A percentile compares a stretch with the other conserved stretches of the same genome.
Conservation (phyloP, 1,140 invertebrate species). For the Ctenoplectra terminalis region DNA sequence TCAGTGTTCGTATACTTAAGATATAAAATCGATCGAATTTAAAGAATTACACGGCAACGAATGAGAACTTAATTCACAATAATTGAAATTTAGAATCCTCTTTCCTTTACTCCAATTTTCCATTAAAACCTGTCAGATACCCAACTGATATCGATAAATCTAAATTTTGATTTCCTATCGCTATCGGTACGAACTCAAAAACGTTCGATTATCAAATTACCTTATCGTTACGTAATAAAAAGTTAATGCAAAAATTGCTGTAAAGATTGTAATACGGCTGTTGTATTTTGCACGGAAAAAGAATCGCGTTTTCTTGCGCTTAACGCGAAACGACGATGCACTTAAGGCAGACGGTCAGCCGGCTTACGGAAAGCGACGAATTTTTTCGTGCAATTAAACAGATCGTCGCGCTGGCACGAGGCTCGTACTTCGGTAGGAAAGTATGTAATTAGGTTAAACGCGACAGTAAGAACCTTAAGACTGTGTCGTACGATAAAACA, state of each 20-base stretch:
- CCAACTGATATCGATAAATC: too few relatives aligned
- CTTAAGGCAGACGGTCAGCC: neutral
- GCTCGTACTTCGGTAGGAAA: constrained; percentile 7
- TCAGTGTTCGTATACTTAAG: too few relatives aligned
- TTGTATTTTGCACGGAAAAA: neutral
- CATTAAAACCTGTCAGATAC: too few relatives aligned
- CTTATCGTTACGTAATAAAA: neutral
- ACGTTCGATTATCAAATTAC: neutral
- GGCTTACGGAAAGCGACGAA: neutral
- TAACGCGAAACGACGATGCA: neutral
- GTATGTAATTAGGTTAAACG: constrained; percentile 61
- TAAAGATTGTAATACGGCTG: neutral
- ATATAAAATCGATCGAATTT: too few relatives aligned
- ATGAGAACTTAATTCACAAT: too few relatives aligned
- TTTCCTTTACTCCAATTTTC: too few relatives aligned
- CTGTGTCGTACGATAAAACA: neutral
- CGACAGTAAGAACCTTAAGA: constrained; percentile 52
- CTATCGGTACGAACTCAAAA: neutral
- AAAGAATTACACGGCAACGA: too few relatives aligned
- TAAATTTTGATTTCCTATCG: too few relatives aligned
- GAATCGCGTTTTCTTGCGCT: neutral
- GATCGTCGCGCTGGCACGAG: constrained; percentile 5
- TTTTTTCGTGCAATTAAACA: constrained; percentile 30
- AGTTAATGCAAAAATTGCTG: neutral
- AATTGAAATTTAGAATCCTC: too few relatives aligned